Evolutionary conservation across 2,113 vertebrate species (phyloP).

Genomic region (Plectropomus leopardus): DNA sequence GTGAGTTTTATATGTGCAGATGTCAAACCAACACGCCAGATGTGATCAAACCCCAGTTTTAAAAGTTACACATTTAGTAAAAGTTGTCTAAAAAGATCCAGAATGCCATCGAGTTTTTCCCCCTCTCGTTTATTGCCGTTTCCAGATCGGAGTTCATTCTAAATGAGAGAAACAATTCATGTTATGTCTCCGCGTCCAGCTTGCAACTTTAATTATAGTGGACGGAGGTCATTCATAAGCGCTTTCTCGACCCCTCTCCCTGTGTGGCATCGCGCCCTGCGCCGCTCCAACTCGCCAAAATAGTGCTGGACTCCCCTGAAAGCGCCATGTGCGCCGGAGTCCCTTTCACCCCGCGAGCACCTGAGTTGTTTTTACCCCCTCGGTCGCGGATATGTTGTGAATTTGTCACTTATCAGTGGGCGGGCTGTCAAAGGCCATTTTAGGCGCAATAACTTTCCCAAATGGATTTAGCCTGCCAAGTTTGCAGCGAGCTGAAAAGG

Average conservation of each 20-base stretch:
- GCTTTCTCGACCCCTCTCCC: constrained; percentile 70
- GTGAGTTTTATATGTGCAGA: background rate
- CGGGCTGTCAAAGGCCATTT: constrained; percentile 60
- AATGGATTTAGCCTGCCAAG: constrained; percentile 65
- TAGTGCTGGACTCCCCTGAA: constrained; percentile 74
- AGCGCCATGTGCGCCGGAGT: constrained; percentile 61
- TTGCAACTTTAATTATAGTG: constrained; percentile 76
- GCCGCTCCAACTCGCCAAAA: constrained; percentile 69
- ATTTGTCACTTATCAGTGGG: constrained; percentile 71
- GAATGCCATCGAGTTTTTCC: background rate
- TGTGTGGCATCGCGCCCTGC: constrained; percentile 81
- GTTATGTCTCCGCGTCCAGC: constrained; percentile 53
- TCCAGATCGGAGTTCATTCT: constrained; percentile 31
- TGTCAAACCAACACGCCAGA: background rate
- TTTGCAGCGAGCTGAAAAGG: constrained; percentile 54
- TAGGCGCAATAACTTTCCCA: constrained; percentile 70
- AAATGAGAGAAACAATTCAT: constrained; percentile 56
- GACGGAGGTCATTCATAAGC: constrained; percentile 67
- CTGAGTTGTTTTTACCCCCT: constrained; percentile 80
- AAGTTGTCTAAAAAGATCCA: background rate
- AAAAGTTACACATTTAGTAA: constrained; percentile 3
- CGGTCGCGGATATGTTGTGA: constrained; percentile 63
- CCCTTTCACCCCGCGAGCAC: constrained; percentile 71
- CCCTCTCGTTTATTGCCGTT: constrained; percentile 13
- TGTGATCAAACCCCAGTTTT: background rate